phyloP scores from a whole-genome alignment of 2,888 invertebrate genomes.

The Eupelmus urozonus region DNA sequence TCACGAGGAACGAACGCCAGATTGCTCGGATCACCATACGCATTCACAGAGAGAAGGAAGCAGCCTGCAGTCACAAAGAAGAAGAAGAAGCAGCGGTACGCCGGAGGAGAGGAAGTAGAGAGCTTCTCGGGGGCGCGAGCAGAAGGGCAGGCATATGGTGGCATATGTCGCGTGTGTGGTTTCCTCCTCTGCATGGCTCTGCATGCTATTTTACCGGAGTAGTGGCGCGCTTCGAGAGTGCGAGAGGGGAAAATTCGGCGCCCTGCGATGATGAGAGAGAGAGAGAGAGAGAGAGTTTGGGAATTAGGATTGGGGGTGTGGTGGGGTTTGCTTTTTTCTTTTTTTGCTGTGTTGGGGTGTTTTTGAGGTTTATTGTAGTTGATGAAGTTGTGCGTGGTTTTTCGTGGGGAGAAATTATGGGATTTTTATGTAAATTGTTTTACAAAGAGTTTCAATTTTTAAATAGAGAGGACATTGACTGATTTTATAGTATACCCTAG shows the following conservation, averaged over 20 bases:
- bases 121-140: neutral
- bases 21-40: neutral
- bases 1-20: neutral
- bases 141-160: conserved; percentile 3
- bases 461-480: too few relatives aligned
- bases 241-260: neutral
- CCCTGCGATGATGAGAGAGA: too few relatives aligned
- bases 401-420: too few relatives aligned
- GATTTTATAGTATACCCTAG: too few relatives aligned
- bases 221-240: neutral
- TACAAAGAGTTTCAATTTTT: too few relatives aligned
- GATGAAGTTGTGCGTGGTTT: too few relatives aligned
- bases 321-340: too few relatives aligned
- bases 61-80: neutral
- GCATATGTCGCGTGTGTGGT: conserved; percentile 25
- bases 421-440: too few relatives aligned
- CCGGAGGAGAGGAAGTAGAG: neutral
- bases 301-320: too few relatives aligned
- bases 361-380: too few relatives aligned
- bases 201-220: neutral
- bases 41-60: neutral
- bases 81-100: neutral
- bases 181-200: neutral
- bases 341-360: neutral
- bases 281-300: too few relatives aligned